A percentile compares a stretch with the other conserved stretches of the same genome.
Conservation (phyloP, 1,140 invertebrate species). For the Drosophila melanica region DNA sequence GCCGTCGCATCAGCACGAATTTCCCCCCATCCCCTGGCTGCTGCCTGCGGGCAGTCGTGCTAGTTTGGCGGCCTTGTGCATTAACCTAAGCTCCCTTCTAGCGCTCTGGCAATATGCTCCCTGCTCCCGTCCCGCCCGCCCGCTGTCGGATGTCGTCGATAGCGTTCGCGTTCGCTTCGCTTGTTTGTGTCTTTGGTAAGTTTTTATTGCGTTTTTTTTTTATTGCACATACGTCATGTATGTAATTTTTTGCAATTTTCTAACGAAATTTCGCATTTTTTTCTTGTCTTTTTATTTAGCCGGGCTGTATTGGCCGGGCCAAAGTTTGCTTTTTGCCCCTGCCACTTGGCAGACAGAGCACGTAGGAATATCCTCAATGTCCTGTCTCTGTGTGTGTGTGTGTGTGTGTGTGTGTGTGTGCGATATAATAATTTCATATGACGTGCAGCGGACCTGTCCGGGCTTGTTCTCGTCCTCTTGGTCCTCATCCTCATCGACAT, state of each 20-base stretch:
- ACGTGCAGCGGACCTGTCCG: constrained; percentile 55
- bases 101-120: neutral
- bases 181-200: constrained; percentile 38
- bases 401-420: constrained; percentile 31
- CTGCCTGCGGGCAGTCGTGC: constrained; percentile 29
- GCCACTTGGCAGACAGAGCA: constrained; percentile 72
- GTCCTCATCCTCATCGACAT: neutral
- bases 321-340: constrained; percentile 43
- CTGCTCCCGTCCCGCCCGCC: neutral
- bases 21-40: too few species aligned
- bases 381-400: constrained; percentile 28
- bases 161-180: constrained; percentile 8
- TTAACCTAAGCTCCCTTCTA: constrained; percentile 62
- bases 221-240: constrained; percentile 68
- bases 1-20: neutral
- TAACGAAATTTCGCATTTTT: constrained; percentile 77
- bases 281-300: constrained; percentile 69
- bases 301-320: constrained; percentile 44
- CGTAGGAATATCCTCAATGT: constrained; percentile 74
- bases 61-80: constrained; percentile 52
- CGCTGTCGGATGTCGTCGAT: constrained; percentile 22
- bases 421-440: constrained; percentile 82
- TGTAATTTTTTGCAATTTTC: constrained; percentile 81
- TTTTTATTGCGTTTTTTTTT: constrained; percentile 12
- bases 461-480: neutral